Base-by-base conservation (phyloP, 2,797 vertebrate genomes). In the Neopelma chrysocephalum region DNA sequence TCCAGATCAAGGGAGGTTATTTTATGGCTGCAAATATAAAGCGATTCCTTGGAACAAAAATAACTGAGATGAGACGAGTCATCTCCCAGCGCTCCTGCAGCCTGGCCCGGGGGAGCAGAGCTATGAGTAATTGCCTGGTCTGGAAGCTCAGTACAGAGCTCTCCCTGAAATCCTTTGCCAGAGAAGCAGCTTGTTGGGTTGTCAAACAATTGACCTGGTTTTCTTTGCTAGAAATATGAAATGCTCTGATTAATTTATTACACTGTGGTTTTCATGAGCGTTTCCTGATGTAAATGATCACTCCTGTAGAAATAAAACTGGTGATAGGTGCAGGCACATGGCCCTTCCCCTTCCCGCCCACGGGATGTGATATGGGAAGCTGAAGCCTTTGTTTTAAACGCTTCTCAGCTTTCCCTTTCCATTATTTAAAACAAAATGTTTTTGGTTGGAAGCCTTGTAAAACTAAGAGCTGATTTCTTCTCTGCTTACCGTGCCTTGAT, bases 131-230 rank as follows among this genome's bases (percentile, higher is more conserved):
- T 69, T 43, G 58, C 82, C 75, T 51, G 20, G 32, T 76, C 86
- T 43, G 42, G 57, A 12, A 3, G 56, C 77, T 87, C 4, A 7
- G 34, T 11, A 4, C 90, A 57, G 78, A 94, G 92, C 68, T 2
- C 62, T 70, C n/a, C 64, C 36, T 80, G 87, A 54, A 78, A 61
- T n/a, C 2, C 2, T 64, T 47, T 0, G 0, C 57, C 19, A 70
- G 79, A 4, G 1, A 58, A 90, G 92, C 26, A 64, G 54, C 87
- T 71, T 89, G 68, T 71, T 61, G 60, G 54, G 34, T 17, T 87
- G 40, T 80, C 87, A 65, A 81, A 89, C 51, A 70, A 21, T 3
- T 93, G 95, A 79, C 91, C 73, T 88, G 94, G n/a, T 87, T 95
- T 91, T 88, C 66, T 65, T 34, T 38, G 88, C 86, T 94, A 32